These are phyloP conservation scores for Drosophila seguyi DNA, from an alignment of 1,140 invertebrate genomes.

Conservation along the genomic window DNA sequence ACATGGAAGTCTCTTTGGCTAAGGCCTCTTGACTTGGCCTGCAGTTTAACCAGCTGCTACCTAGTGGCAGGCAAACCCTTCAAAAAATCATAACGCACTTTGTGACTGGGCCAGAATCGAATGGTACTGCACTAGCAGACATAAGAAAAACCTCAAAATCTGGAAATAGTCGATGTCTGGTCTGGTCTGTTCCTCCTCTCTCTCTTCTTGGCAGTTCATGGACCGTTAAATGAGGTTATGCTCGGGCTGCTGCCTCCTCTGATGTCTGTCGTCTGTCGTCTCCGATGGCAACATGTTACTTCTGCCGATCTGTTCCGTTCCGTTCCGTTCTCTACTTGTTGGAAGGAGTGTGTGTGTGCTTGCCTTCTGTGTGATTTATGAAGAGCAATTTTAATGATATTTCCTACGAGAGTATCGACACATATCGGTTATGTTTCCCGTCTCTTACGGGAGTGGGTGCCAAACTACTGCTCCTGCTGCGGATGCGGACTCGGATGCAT, in stretches of 20 bases:
- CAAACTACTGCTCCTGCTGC: conserved; percentile 12
- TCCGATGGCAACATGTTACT: conserved; percentile 43
- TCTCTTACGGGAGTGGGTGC: conserved; percentile 39
- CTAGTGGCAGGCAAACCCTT: conserved; percentile 60
- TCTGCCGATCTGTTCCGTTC: conserved; percentile 15
- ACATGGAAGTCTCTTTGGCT: conserved; percentile 7
- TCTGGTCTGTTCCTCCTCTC: neutral
- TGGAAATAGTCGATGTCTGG: conserved; percentile 36
- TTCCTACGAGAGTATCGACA: conserved; percentile 76
- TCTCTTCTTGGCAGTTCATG: conserved; percentile 63
- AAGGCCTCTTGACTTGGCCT: conserved; percentile 24
- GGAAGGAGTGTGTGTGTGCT: conserved; percentile 61
- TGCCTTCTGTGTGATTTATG: conserved; percentile 77
- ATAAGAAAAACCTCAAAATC: conserved; percentile 28
- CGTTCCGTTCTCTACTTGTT: conserved; percentile 5
- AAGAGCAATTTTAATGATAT: conserved; percentile 85
- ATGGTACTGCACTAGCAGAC: conserved; percentile 22
- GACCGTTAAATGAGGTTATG: conserved; percentile 83
- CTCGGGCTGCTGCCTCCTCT: conserved; percentile 61
- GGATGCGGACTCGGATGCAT: conserved; percentile 26
- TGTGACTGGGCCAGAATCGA: conserved; percentile 56
- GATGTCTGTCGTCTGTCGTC: conserved; percentile 13
- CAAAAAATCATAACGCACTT: conserved; percentile 75
- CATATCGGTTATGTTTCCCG: conserved; percentile 55
- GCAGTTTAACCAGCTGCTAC: conserved; percentile 37